These are phyloP conservation scores for Chelmon rostratus DNA, from an alignment of 2,797 vertebrate species.

Conservation along the genomic window DNA sequence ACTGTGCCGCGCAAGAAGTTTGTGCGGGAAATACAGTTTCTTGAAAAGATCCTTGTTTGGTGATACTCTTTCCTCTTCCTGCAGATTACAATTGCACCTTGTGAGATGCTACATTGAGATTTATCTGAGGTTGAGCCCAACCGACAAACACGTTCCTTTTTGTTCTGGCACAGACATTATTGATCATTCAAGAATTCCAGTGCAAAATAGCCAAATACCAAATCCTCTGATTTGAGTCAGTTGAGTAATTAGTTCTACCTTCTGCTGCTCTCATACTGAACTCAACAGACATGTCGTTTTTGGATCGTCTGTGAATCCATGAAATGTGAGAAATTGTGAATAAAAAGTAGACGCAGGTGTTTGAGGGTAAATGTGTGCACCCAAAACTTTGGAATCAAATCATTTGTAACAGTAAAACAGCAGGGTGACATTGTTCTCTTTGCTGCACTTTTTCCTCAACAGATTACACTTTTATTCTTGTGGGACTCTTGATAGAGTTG, in stretches of 20 bases:
- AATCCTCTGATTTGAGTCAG: background rate
- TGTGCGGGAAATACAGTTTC: background rate
- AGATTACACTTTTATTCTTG: slow-evolving; percentile 1
- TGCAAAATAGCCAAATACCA: background rate
- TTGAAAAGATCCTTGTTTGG: background rate
- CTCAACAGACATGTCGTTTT: background rate
- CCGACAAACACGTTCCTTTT: background rate
- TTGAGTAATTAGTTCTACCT: background rate
- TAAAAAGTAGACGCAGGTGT: background rate
- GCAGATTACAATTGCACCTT: background rate
- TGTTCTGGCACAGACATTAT: background rate
- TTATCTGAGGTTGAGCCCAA: background rate
- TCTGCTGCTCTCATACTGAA: background rate
- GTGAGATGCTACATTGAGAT: background rate
- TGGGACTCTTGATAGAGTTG: slow-evolving; percentile 6
- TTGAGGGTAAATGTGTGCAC: background rate
- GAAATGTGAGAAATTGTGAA: background rate
- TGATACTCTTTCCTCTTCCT: background rate
- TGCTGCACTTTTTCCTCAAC: background rate
- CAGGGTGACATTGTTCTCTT: background rate
- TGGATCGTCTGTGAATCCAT: background rate
- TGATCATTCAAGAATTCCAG: background rate
- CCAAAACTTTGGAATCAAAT: background rate
- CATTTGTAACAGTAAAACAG: slow-evolving; percentile 1
- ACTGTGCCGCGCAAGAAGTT: background rate